phyloP scores from a whole-genome alignment of 2,888 invertebrate genomes.

The Zaprionus lineosus region DNA sequence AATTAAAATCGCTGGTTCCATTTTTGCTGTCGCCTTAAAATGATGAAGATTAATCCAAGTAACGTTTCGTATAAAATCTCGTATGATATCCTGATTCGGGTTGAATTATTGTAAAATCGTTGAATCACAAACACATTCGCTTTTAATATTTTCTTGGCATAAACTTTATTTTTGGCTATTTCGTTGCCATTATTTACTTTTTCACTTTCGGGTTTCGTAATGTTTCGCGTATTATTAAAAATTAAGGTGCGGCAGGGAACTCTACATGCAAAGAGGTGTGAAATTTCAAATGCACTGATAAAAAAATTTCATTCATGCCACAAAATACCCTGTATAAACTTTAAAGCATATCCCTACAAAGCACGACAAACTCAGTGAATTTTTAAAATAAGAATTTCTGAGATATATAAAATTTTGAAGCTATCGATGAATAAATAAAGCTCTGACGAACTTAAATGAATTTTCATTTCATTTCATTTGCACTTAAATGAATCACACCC shows the following conservation, averaged over 20 bases:
- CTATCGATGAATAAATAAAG: no score
- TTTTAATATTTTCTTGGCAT: constrained; percentile 6
- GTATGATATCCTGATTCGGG: constrained; percentile 13
- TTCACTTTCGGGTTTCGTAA: constrained; percentile 32
- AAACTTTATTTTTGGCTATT: constrained; percentile 28
- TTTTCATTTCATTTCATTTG: no score
- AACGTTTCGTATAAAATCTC: constrained; percentile 37
- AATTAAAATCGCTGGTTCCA: constrained; percentile 74
- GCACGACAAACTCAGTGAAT: no score
- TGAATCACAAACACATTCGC: constrained; percentile 51
- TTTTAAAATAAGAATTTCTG: no score
- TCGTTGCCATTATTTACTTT: constrained; percentile 35
- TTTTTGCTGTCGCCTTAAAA: no score
- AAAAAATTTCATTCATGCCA: no score
- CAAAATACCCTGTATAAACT: no score
- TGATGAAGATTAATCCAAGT: constrained; percentile 44
- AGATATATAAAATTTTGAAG: no score
- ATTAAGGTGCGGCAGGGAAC: constrained; percentile 41
- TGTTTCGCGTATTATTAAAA: constrained; percentile 53
- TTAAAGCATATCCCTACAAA: no score
- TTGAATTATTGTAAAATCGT: constrained; percentile 37
- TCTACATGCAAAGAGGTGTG: constrained; percentile 25
- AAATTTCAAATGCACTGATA: no score
- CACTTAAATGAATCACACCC: no score
- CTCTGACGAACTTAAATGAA: no score